A percentile compares a stretch with the other conserved stretches of the same genome.
Conservation (phyloP, 2,113 vertebrate genomes). For the Edolisoma coerulescens region DNA sequence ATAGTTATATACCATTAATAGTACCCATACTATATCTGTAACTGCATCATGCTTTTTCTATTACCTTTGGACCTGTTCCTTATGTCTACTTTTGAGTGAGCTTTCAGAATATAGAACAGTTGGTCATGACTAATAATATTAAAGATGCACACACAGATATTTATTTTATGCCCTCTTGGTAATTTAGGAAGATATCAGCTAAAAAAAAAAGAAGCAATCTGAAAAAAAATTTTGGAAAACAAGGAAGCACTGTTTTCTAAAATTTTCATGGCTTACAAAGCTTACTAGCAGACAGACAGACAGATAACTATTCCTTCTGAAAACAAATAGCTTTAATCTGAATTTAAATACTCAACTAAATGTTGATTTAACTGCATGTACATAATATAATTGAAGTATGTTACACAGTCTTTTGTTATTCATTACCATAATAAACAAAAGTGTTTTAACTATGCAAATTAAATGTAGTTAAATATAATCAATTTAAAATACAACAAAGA, state of each 20-base stretch:
- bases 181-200: not conserved
- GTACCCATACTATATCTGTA: not conserved
- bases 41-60: not conserved
- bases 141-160: not conserved
- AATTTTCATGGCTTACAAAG: not conserved
- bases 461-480: slow-evolving; percentile 35
- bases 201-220: not conserved
- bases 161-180: not conserved
- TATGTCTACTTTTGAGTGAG: not conserved
- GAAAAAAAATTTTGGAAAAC: not conserved
- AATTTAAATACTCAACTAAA: not conserved
- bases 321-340: not conserved
- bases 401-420: not conserved
- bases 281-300: not conserved
- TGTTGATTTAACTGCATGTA: not conserved
- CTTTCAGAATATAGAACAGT: slow-evolving; percentile 7
- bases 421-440: slow-evolving; percentile 33
- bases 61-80: not conserved
- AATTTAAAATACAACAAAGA: slow-evolving; percentile 48
- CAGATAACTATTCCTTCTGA: not conserved
- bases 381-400: slow-evolving; percentile 6
- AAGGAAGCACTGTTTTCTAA: not conserved
- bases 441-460: slow-evolving; percentile 61
- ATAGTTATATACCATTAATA: not conserved
- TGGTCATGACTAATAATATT: slow-evolving; percentile 9